Conservation (phyloP, 1,140 invertebrate genomes). For the Venustaconcha ellipsiformis region DNA sequence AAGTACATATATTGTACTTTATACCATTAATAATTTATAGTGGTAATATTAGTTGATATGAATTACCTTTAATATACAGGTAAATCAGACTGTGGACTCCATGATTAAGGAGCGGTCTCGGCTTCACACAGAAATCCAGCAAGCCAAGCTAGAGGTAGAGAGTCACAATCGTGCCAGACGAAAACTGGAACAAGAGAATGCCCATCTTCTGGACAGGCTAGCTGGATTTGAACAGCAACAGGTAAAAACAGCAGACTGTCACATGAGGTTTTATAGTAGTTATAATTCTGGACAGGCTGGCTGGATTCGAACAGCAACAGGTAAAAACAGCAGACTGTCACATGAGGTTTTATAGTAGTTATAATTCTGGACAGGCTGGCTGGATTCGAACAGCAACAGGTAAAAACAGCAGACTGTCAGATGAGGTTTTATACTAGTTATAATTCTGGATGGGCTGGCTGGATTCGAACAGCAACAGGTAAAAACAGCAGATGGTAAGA, state of each 20-base stretch:
- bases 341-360: background rate
- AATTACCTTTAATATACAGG: conserved; percentile 33
- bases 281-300: conserved; percentile 48
- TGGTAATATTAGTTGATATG: background rate
- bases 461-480: conserved; percentile 59
- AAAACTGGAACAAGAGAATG: conserved; percentile 58
- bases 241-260: conserved; percentile 27
- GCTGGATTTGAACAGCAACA: conserved; percentile 55
- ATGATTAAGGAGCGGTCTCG: conserved; percentile 55
- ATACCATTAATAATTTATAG: background rate
- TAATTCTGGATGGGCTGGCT: conserved; percentile 50
- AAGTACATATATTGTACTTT: background rate
- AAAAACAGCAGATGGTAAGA: background rate
- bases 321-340: conserved; percentile 20
- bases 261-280: too few relatives aligned
- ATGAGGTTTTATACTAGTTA: too few relatives aligned
- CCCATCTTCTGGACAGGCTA: conserved; percentile 52
- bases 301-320: conserved; percentile 56
- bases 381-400: conserved; percentile 58
- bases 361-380: conserved; percentile 40
- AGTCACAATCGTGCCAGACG: conserved; percentile 37
- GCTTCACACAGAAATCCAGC: conserved; percentile 56
- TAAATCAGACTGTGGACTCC: conserved; percentile 63
- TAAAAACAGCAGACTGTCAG: conserved; percentile 5
- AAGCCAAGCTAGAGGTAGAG: conserved; percentile 51